Evolutionary conservation across 2,888 invertebrate species (phyloP).

Genomic region (Dichetophora obliterata): DNA sequence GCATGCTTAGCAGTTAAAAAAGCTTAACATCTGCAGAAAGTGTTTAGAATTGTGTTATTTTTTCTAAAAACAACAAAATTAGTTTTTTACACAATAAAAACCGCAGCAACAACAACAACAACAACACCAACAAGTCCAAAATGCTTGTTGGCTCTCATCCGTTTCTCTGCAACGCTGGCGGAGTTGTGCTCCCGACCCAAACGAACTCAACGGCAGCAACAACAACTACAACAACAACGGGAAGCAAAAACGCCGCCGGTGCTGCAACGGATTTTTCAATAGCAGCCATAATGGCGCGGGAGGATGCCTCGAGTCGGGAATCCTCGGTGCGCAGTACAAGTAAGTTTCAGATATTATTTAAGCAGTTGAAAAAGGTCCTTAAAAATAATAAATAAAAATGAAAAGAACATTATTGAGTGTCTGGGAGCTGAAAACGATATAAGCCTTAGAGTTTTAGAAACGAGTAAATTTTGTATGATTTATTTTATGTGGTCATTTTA

Average conservation of each 20-base stretch:
- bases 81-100: slow-evolving; percentile 21
- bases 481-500: too few relatives aligned
- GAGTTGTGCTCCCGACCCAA: slow-evolving; percentile 39
- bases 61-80: slow-evolving; percentile 6
- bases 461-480: too few relatives aligned
- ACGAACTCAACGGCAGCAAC: slow-evolving; percentile 44
- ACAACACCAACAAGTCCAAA: slow-evolving; percentile 43
- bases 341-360: slow-evolving; percentile 54
- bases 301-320: slow-evolving; percentile 68
- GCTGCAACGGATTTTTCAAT: slow-evolving; percentile 93
- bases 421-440: too few relatives aligned
- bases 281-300: slow-evolving; percentile 91
- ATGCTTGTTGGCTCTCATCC: slow-evolving; percentile 67
- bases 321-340: slow-evolving; percentile 67
- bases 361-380: too few relatives aligned
- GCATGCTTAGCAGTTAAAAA: not conserved
- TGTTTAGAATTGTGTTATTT: not conserved
- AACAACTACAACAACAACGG: slow-evolving; percentile 57
- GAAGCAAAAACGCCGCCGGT: slow-evolving; percentile 65
- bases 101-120: not conserved
- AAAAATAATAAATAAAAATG: too few relatives aligned
- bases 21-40: not conserved
- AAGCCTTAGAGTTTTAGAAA: too few relatives aligned
- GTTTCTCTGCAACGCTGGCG: slow-evolving; percentile 57
- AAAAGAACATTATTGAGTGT: too few relatives aligned